Evolutionary conservation across 1,140 invertebrate species (phyloP), one percentile per base, ranked within the genome.

Genomic region (Drosophila dunni): DNA sequence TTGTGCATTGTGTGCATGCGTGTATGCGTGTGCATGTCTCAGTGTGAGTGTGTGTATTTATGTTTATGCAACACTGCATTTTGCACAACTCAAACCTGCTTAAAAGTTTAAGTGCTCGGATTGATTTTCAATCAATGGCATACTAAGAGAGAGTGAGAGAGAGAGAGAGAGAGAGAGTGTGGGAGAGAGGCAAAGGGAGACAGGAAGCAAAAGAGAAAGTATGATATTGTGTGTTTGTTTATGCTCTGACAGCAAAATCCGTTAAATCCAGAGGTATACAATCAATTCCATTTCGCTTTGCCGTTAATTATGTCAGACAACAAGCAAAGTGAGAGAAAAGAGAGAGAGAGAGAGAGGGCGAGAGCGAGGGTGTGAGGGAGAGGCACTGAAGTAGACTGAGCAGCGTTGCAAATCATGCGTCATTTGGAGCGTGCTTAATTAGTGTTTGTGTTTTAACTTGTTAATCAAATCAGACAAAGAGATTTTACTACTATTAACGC

Each of bases 21-120:
- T 69, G 24, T 60, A 15, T 34, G 44, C 51, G 36, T 69, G 24
- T 60, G 62, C 13, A 33, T 71, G 40, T 69, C 29, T 46, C 13
- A 54, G 46, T 36, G 38, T 70, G 46, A 51, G 57, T 67, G 67
- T 60, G 74, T 79, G 83, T 79, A 71, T 68, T 82, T 79, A 70
- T 88, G 57, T 83, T 86, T 88, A 89, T 89, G 83, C 72, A 77
- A 86, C 76, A 86, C 78, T 86, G 83, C 84, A 83, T 86, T 89
- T 75, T 79, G 69, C 51, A 89, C 64, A 83, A 83, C 84, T 86
- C 83, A 86, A 86, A 86, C 73, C 81, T 77, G 79, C 74, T 88
- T 69, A 88, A 82, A 83, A 79, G 69, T 80, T 88, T 66, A 81
- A 86, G 76, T 79, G 77, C 53, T 79, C 48, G 83, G 66, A 83